Conservation (phyloP, 2,888 invertebrate genomes). For the Aproaerema taeniolella region DNA sequence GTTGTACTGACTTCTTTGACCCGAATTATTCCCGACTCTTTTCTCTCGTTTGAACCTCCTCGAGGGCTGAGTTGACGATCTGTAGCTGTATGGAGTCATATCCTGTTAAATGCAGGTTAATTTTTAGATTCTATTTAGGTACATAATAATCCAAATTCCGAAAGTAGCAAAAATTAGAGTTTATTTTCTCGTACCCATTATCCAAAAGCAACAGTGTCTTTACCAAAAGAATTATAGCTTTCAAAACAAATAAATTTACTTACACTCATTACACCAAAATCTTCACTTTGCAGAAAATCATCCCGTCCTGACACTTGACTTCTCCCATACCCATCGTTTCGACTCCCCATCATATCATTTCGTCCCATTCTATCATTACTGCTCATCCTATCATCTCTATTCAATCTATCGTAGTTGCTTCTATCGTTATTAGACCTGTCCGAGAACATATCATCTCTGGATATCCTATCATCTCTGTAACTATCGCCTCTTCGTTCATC, state of each 20-base stretch:
- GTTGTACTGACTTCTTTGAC: slow-evolving; percentile 64
- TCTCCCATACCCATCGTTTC: slow-evolving; percentile 27
- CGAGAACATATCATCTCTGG: slow-evolving; percentile 23
- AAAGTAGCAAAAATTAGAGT: too few species aligned
- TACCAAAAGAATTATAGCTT: background rate
- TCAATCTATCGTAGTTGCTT: slow-evolving; percentile 24
- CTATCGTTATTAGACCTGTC: slow-evolving; percentile 17
- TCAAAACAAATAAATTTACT: background rate
- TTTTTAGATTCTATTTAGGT: too few species aligned
- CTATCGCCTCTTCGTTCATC: slow-evolving; percentile 22
- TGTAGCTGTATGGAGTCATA: slow-evolving; percentile 34
- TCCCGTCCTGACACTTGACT: slow-evolving; percentile 34
- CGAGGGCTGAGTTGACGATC: slow-evolving; percentile 33
- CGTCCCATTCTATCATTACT: slow-evolving; percentile 28
- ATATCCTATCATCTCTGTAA: slow-evolving; percentile 26
- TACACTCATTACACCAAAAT: slow-evolving; percentile 51
- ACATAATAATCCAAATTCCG: too few species aligned
- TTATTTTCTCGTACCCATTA: too few species aligned
- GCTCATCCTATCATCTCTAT: slow-evolving; percentile 17
- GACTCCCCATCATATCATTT: slow-evolving; percentile 18
- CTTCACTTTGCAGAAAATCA: slow-evolving; percentile 39
- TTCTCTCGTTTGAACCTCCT: slow-evolving; percentile 52
- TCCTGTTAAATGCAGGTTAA: slow-evolving; percentile 31
- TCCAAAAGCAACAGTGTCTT: too few species aligned
- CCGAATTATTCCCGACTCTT: slow-evolving; percentile 48